Base-by-base conservation (phyloP, 2,888 invertebrate genomes). In the Spatulosminthurus flaviceps region DNA sequence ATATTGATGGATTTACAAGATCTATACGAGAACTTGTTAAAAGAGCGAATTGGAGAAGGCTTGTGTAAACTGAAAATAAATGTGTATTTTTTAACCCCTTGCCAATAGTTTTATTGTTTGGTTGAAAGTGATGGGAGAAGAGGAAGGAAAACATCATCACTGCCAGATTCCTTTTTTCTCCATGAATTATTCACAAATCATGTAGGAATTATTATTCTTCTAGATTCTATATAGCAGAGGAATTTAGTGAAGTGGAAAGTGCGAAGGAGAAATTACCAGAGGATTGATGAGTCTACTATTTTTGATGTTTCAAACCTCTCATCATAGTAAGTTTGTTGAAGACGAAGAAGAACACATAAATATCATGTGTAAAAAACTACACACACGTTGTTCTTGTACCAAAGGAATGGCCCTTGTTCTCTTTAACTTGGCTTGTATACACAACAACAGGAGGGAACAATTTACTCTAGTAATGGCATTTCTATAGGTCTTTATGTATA, bases 231-330 rank as follows among this genome's bases (percentile, higher is more conserved):
- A n/a, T 5, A 61, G 22, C n/a, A n/a, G 5, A 61, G 5, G 61
- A 22, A n/a, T 21, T 24, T 13, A 41, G n/a, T 34, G 70, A 34
- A 22, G 41, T 41, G 21, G 70, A 21, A 29, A 70, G 41, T 21
- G 70, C 11, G 70, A 70, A 21, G 28, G 41, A 41, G 16, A 22
- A 64, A 51, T 64, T 64, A 24, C 34, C 9, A 21, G 29, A 74
- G 60, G 64, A 74, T 74, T 74, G 74, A 74, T 74, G 74, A 34
- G 74, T 74, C 34, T n/a, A n/a, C 51, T 74, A 74, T 74, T 74
- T 74, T 74, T 74, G 74, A 64, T 64, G 34, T 64, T 74, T 28
- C n/a, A n/a, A 64, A 60, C 74, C 51, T 74, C 64, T 74, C 74
- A 22, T 74, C 74, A 60, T n/a, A 64, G 61, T 64, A 72, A 43